Percentiles rank a stretch among this genome's conserved stretches.
Conservation (phyloP, 2,888 invertebrate genomes). For the Bombylius discolor region DNA sequence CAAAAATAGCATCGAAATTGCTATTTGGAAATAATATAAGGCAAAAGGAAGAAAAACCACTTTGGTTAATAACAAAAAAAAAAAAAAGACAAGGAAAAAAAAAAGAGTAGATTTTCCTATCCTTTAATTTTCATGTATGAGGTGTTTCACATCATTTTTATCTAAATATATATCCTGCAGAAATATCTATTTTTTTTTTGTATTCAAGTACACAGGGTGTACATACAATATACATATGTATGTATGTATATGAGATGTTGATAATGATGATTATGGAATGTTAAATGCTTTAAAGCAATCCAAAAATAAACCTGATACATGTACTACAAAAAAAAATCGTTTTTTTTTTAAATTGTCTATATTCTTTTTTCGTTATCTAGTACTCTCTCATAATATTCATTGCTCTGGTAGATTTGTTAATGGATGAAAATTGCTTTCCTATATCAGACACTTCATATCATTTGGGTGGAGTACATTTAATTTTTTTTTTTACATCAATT, state of each 20-base stretch:
- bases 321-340: too few relatives aligned
- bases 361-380: too few relatives aligned
- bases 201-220: too few relatives aligned
- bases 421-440: neutral
- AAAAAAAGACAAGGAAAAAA: neutral
- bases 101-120: neutral
- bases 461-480: neutral
- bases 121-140: neutral
- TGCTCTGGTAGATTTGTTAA: neutral
- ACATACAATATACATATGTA: too few relatives aligned
- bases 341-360: too few relatives aligned
- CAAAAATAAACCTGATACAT: too few relatives aligned
- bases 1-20: slow-evolving; percentile 9
- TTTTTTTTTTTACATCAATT: neutral
- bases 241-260: too few relatives aligned
- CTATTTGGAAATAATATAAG: slow-evolving; percentile 8
- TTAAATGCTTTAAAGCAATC: too few relatives aligned
- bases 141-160: neutral
- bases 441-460: neutral
- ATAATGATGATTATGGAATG: too few relatives aligned
- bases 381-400: neutral
- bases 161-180: too few relatives aligned
- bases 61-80: slow-evolving; percentile 15
- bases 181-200: too few relatives aligned
- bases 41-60: slow-evolving; percentile 10